phyloP scores from a whole-genome alignment of 2,113 vertebrate genomes.

The Chrysochloris asiatica region DNA sequence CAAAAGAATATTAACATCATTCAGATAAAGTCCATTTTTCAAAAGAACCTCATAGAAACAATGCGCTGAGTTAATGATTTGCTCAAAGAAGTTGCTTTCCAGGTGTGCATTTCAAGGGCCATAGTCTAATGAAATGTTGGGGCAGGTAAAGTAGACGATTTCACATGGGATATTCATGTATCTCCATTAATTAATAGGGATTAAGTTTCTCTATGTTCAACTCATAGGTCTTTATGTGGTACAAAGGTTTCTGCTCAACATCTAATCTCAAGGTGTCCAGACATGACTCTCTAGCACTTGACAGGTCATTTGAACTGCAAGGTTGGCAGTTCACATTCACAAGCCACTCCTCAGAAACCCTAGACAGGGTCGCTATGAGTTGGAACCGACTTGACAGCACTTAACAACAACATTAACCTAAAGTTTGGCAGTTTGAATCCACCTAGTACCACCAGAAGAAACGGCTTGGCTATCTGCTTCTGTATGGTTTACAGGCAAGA shows the following conservation, averaged over 20 bases:
- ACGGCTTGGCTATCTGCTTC: background rate
- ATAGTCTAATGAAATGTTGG: background rate
- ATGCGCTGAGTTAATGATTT: background rate
- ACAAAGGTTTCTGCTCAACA: no score
- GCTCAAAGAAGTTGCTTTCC: background rate
- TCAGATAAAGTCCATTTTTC: background rate
- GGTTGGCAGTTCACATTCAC: no score
- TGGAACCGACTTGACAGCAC: no score
- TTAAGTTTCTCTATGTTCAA: background rate
- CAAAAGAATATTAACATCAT: constrained; percentile 4
- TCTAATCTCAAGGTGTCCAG: no score
- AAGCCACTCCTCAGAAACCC: no score
- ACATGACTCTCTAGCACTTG: no score
- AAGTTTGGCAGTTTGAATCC: background rate
- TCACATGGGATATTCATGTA: background rate
- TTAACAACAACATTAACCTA: no score
- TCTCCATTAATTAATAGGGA: background rate
- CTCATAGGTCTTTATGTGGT: background rate
- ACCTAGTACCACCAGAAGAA: background rate
- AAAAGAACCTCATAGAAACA: background rate
- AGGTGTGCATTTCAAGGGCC: background rate
- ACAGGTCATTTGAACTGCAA: no score
- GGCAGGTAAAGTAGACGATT: background rate
- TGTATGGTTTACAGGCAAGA: background rate
- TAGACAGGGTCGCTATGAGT: no score